Evolutionary conservation across 2,113 vertebrate species (phyloP).

Genomic region (Zootoca vivipara): DNA sequence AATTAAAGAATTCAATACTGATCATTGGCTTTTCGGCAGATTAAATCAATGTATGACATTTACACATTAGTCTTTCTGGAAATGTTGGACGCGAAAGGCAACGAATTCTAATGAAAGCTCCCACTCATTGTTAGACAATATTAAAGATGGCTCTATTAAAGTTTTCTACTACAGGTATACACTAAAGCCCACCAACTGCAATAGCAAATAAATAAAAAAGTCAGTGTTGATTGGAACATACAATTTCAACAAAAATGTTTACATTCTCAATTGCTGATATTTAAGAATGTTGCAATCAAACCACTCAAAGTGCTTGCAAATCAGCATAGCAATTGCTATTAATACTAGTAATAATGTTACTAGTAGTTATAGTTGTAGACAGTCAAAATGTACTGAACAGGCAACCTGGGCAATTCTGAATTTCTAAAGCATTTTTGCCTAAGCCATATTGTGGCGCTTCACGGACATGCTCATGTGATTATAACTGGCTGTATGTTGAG

Average conservation of each 20-base stretch:
- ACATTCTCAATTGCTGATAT: no score
- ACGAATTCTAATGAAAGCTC: neutral
- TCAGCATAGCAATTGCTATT: neutral
- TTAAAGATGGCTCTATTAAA: neutral
- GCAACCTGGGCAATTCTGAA: neutral
- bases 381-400: neutral
- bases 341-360: neutral
- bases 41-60: neutral
- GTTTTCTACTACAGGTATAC: neutral
- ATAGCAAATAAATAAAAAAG: neutral
- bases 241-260: neutral
- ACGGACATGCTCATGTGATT: neutral
- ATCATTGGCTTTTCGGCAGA: neutral
- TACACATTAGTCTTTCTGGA: neutral
- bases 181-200: neutral
- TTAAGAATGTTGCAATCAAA: no score
- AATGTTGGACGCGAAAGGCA: neutral
- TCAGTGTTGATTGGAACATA: neutral
- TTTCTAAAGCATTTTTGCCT: neutral
- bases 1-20: neutral
- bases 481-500: neutral
- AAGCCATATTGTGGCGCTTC: neutral
- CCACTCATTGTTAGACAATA: neutral
- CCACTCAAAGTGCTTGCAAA: no score
- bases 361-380: no score